A percentile compares a stretch with the other conserved stretches of the same genome.
Evolutionary conservation across 2,113 vertebrate genomes (phyloP).

Genomic region (Mesembrinibis cayennensis): DNA sequence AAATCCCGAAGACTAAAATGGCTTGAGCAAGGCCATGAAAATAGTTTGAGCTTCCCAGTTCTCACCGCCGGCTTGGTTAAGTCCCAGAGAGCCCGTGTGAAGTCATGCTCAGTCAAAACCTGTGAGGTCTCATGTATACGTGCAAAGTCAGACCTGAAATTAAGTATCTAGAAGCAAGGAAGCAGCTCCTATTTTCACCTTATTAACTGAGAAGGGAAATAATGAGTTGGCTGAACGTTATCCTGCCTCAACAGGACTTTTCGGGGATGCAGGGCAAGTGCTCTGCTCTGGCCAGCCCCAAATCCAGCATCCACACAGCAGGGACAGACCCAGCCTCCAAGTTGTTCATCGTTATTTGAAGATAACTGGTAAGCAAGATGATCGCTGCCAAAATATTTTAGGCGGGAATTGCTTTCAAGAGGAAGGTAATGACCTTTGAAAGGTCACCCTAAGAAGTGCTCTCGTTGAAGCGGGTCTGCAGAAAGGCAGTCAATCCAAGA

Average conservation of each 20-base stretch:
- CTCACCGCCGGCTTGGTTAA: rapidly evolving
- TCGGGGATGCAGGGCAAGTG: neutral
- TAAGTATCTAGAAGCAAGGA: neutral
- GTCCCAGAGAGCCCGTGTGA: rapidly evolving
- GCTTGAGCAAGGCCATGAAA: neutral
- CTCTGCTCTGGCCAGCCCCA: neutral
- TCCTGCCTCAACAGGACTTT: neutral
- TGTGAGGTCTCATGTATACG: rapidly evolving
- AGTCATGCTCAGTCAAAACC: neutral
- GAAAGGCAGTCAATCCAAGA: neutral
- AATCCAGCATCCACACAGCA: neutral
- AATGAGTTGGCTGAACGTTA: rapidly evolving
- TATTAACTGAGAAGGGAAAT: neutral
- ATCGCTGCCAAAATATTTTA: neutral
- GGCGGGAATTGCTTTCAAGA: neutral
- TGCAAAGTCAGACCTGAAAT: rapidly evolving
- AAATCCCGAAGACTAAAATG: neutral
- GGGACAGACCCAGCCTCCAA: neutral
- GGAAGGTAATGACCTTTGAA: neutral
- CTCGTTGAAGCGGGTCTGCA: neutral
- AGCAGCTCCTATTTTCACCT: neutral
- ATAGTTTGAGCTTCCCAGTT: neutral
- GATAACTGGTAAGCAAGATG: neutral
- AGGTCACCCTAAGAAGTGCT: neutral
- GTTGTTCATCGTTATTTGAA: rapidly evolving